Percentiles rank a stretch among this genome's conserved stretches.
phyloP scores from a whole-genome alignment of 2,113 vertebrate genomes.

The Calyptommatus sinebrachiatus region DNA sequence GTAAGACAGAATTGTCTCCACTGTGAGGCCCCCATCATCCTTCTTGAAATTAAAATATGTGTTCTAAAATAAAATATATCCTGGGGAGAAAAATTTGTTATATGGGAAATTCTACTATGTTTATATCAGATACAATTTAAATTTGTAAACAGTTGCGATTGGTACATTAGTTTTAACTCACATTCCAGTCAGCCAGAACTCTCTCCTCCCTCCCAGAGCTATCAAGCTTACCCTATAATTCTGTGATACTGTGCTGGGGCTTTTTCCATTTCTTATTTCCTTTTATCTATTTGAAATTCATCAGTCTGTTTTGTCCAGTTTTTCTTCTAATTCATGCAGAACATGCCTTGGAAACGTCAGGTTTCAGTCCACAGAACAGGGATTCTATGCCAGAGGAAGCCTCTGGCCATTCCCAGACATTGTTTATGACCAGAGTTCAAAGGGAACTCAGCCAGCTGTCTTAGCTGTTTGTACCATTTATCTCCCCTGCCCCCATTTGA shows the following conservation, averaged over 20 bases:
- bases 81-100: too few species aligned
- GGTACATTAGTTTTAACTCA: too few species aligned
- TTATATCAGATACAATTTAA: too few species aligned
- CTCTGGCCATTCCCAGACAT: constrained; percentile 60
- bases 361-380: constrained; percentile 49
- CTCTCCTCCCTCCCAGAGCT: not conserved
- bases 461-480: constrained; percentile 54
- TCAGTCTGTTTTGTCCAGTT: constrained; percentile 24
- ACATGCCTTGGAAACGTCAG: constrained; percentile 41
- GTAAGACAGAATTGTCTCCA: not conserved
- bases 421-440: constrained; percentile 55
- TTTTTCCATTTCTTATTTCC: constrained; percentile 15
- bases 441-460: constrained; percentile 50
- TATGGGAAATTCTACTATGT: too few species aligned
- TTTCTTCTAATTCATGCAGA: constrained; percentile 33
- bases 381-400: constrained; percentile 46
- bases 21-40: too few species aligned
- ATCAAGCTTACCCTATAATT: constrained; percentile 13
- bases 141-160: too few species aligned
- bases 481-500: constrained; percentile 2
- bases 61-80: too few species aligned
- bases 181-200: not conserved
- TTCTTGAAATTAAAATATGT: too few species aligned
- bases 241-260: not conserved
- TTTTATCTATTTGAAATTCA: constrained; percentile 21